Percentiles rank a stretch among this genome's conserved stretches.
phyloP scores from a whole-genome alignment of 1,140 invertebrate species.

The Magallana gigas region DNA sequence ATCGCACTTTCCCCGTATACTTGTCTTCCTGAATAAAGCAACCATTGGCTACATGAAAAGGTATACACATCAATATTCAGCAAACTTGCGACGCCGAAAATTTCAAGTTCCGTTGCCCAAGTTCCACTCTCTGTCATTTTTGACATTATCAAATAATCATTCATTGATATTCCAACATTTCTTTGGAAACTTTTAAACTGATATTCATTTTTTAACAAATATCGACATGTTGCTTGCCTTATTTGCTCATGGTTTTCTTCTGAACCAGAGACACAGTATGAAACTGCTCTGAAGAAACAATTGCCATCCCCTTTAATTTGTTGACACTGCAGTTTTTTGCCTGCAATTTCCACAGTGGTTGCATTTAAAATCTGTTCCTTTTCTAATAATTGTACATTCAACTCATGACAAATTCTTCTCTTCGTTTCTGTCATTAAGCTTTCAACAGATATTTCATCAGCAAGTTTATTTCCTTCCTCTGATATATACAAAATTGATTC shows the following conservation, averaged over 20 bases:
- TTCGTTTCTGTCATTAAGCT: too few relatives aligned
- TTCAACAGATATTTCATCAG: too few relatives aligned
- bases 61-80: constrained; percentile 19
- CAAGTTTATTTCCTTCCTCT: too few relatives aligned
- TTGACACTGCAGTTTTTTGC: too few relatives aligned
- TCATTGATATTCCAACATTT: neutral
- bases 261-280: neutral
- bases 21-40: neutral
- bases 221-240: neutral
- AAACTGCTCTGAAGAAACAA: constrained; percentile 34
- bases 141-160: neutral
- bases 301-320: neutral
- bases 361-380: too few relatives aligned
- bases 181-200: neutral
- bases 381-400: too few relatives aligned
- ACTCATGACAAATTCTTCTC: too few relatives aligned
- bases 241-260: constrained; percentile 12
- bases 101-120: constrained; percentile 34
- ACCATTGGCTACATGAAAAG: neutral
- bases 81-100: neutral
- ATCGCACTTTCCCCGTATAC: neutral
- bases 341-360: too few relatives aligned
- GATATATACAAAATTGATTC: too few relatives aligned
- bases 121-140: constrained; percentile 4
- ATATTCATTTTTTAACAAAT: neutral